These are phyloP conservation scores for Trissonchulus latispiculum DNA, from an alignment of 2,888 invertebrate genomes.

Conservation along the genomic window DNA sequence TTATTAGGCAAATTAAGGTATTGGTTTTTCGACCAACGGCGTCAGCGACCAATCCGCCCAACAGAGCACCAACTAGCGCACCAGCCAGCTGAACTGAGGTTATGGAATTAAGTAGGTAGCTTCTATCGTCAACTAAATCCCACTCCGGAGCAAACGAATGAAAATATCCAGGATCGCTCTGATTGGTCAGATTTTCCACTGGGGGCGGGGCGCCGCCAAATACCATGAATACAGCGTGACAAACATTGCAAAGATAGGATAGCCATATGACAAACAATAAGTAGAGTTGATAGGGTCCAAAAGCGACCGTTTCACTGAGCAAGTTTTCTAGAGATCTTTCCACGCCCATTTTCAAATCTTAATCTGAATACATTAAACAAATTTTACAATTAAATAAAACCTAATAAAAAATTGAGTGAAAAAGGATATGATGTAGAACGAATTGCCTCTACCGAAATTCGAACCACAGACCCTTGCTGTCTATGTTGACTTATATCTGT, in stretches of 20 bases:
- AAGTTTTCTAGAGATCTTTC: too few relatives aligned
- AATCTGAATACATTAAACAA: too few relatives aligned
- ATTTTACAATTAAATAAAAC: too few relatives aligned
- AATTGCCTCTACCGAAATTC: too few relatives aligned
- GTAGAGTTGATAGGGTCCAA: neutral
- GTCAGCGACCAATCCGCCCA: constrained; percentile 43
- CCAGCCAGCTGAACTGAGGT: constrained; percentile 44
- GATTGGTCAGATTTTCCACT: too few relatives aligned
- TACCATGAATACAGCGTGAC: neutral
- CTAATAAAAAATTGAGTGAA: too few relatives aligned
- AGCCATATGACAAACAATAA: neutral
- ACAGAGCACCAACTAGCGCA: constrained; percentile 39
- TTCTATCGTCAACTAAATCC: neutral
- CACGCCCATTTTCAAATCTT: too few relatives aligned
- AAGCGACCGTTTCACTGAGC: neutral
- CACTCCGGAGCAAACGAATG: neutral
- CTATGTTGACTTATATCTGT: too few relatives aligned
- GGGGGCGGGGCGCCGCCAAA: neutral
- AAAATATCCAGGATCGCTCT: neutral
- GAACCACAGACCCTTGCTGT: too few relatives aligned
- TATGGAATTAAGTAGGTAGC: constrained; percentile 27
- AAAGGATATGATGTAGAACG: too few relatives aligned
- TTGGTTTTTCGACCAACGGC: constrained; percentile 36
- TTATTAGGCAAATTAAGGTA: neutral
- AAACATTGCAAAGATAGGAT: neutral